phyloP scores from a whole-genome alignment of 2,888 invertebrate species.

The Drepanosiphum platanoidis region DNA sequence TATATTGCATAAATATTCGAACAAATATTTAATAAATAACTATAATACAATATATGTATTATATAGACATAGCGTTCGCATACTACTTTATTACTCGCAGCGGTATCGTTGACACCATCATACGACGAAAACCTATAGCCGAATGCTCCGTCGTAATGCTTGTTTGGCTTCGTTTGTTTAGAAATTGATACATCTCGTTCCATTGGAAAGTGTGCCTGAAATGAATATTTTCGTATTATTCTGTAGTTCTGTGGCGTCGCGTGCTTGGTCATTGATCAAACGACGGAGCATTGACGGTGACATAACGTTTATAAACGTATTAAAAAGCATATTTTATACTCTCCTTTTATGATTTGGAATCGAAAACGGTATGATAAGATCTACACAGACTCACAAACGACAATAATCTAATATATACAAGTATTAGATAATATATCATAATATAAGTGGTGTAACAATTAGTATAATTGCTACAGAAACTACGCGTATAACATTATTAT shows the following conservation, averaged over 20 bases:
- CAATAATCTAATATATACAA: no score
- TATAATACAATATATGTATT: background rate
- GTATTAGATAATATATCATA: no score
- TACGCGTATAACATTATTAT: no score
- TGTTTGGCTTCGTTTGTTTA: conserved; percentile 11
- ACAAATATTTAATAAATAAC: background rate
- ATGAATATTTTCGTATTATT: background rate
- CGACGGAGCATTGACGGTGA: background rate
- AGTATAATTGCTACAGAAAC: no score
- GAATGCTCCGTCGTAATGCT: background rate
- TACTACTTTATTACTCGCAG: background rate
- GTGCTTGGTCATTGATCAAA: background rate
- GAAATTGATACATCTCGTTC: conserved; percentile 25
- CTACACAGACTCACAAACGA: no score
- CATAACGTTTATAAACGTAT: background rate
- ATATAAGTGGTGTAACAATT: no score
- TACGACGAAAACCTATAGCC: conserved; percentile 5
- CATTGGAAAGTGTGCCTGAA: background rate
- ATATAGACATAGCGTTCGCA: background rate
- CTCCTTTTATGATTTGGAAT: background rate
- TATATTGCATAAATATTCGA: no score
- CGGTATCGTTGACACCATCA: background rate
- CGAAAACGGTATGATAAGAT: background rate
- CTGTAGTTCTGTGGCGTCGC: background rate
- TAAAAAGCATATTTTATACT: background rate